phyloP scores from a whole-genome alignment of 2,888 invertebrate genomes.

The Rotaria magnacalcarata region DNA sequence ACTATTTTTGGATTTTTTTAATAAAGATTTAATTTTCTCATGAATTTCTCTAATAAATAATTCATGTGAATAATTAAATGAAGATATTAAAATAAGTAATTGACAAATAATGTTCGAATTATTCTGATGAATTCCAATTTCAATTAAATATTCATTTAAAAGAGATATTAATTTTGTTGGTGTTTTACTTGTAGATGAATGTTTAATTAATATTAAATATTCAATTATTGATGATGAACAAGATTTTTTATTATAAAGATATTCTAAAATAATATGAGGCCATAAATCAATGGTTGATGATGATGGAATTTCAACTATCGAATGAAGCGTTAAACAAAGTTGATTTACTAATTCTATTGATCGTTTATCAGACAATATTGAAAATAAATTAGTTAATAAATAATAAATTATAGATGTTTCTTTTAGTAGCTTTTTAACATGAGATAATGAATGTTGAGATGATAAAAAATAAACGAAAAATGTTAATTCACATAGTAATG shows the following conservation, averaged over 20 bases:
- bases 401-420: background rate
- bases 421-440: background rate
- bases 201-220: slow-evolving; percentile 8
- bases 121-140: no score
- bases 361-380: background rate
- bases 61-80: no score
- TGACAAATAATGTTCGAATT: no score
- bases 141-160: no score
- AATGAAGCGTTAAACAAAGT: background rate
- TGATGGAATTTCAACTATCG: background rate
- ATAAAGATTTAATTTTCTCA: no score
- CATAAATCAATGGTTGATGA: background rate
- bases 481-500: background rate
- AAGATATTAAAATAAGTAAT: no score
- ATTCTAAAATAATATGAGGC: background rate
- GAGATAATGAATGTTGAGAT: background rate
- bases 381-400: background rate
- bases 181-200: background rate
- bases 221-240: background rate
- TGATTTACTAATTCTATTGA: background rate
- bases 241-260: background rate
- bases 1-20: no score
- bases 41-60: no score
- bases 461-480: background rate
- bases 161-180: background rate